Base-by-base conservation (phyloP, 2,113 vertebrate species). In the Tretioscincus oriximinensis region DNA sequence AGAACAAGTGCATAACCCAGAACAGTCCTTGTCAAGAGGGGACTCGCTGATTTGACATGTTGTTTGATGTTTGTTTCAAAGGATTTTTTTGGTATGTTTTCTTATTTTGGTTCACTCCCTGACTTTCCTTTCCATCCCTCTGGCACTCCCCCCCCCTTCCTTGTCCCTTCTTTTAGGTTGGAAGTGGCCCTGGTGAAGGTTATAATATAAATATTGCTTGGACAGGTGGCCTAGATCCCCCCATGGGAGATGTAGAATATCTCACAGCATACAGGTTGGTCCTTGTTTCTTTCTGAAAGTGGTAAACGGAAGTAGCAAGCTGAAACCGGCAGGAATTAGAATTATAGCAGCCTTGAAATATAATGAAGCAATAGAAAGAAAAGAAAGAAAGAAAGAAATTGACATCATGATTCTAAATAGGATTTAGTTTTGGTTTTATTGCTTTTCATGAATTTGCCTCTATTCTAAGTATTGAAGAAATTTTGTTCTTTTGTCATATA, bases 191-290 rank as follows among this genome's bases (percentile, higher is more conserved):
- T 77, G 94, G 94, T 41, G 90, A 95, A 93, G 93, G 94, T 45
- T 95, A 92, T 87, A 95, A 95, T 88, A 92, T 95, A 92, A 95
- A 96, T 91, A 94, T 95, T 93, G 95, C 96, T 92, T 96, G 93
- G 94, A 97, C 96, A 96, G 96, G 96, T 96, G 96, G 94, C 92
- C 90, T 95, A 70, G 90, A 96, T 88, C 93, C 95, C 87, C 95
- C 95, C 82, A 94, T 95, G 94, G 95, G 95, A 76, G 95, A 95
- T 87, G 90, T 89, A 68, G 94, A 96, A 86, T 97, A 96, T 90
- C 93, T 96, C 69, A 91, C 94, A 81, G 95, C 96, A 70, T 96
- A 96, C 94, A 96, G 95, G 95, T 96, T 88, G 66, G 93, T 94
- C 78, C 16, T 79, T 88, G 81, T 86, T 89, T 89, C 86, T 41